phyloP scores from a whole-genome alignment of 2,888 invertebrate genomes.

The Oxyteleia sp. region DNA sequence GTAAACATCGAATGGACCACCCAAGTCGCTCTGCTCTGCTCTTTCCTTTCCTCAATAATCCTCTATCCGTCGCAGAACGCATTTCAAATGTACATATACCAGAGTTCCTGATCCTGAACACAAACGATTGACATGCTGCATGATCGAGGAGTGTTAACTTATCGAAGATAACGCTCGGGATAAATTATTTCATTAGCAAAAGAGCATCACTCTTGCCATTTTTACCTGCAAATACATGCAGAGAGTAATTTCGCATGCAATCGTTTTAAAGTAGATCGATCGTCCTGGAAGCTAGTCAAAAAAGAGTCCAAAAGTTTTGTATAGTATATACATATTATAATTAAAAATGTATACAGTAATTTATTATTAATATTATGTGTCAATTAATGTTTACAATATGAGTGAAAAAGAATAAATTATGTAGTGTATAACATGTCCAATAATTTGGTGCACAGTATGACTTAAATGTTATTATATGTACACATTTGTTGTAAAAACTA shows the following conservation, averaged over 20 bases:
- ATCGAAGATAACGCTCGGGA: conserved; percentile 48
- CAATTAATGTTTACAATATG: too few species aligned
- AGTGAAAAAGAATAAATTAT: too few species aligned
- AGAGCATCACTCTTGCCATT: conserved; percentile 20
- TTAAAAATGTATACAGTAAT: too few species aligned
- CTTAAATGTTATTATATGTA: too few species aligned
- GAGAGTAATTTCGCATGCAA: background rate
- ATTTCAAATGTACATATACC: conserved; percentile 69
- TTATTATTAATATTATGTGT: too few species aligned
- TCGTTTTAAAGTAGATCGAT: too few species aligned
- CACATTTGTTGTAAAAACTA: too few species aligned
- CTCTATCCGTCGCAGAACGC: conserved; percentile 77
- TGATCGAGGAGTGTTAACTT: conserved; percentile 53
- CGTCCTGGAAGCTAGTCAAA: too few species aligned
- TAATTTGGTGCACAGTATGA: too few species aligned
- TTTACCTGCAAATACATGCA: background rate
- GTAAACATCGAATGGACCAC: conserved; percentile 87
- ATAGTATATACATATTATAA: too few species aligned
- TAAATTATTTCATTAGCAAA: conserved; percentile 40
- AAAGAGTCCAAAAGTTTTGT: too few species aligned
- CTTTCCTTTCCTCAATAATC: conserved; percentile 86
- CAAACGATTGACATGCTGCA: conserved; percentile 65
- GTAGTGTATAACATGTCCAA: too few species aligned
- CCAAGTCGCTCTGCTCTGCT: conserved; percentile 83
- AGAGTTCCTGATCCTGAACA: conserved; percentile 32